Conservation (phyloP, 2,113 vertebrate species). For the Halcyon senegalensis region DNA sequence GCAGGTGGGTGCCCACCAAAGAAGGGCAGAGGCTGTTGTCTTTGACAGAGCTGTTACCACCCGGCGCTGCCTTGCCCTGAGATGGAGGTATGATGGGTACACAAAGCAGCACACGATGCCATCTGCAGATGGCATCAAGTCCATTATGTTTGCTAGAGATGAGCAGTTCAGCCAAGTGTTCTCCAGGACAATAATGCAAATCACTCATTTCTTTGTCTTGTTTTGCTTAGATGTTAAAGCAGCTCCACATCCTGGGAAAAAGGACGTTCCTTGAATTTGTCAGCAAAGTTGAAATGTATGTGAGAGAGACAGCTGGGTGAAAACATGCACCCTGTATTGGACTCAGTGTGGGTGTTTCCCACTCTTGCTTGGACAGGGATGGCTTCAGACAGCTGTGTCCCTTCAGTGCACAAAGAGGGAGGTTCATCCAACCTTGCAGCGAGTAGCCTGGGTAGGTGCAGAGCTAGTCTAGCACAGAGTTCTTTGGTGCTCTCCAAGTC, state of each 20-base stretch:
- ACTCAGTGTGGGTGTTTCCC: not conserved
- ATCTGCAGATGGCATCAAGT: not conserved
- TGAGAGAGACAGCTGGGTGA: not conserved
- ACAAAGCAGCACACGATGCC: not conserved
- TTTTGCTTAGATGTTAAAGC: not conserved
- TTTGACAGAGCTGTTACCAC: not conserved
- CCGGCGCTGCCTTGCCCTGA: not conserved
- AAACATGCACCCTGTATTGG: not conserved
- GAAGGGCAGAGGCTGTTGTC: not conserved
- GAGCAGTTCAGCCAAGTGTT: not conserved
- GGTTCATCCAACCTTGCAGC: not conserved
- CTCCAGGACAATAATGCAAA: not conserved
- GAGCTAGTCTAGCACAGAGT: not conserved
- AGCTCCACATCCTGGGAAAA: not conserved
- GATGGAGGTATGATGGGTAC: not conserved
- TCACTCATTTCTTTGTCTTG: not conserved
- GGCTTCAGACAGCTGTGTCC: not conserved
- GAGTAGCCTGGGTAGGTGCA: not conserved
- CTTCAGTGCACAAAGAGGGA: not conserved
- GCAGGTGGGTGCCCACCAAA: rapidly evolving
- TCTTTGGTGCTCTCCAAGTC: not conserved
- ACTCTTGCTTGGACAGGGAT: rapidly evolving
- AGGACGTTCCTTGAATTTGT: not conserved
- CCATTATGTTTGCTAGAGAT: not conserved
- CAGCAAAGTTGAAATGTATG: not conserved